phyloP scores from a whole-genome alignment of 2,888 invertebrate genomes.

The Xylocampa areola region DNA sequence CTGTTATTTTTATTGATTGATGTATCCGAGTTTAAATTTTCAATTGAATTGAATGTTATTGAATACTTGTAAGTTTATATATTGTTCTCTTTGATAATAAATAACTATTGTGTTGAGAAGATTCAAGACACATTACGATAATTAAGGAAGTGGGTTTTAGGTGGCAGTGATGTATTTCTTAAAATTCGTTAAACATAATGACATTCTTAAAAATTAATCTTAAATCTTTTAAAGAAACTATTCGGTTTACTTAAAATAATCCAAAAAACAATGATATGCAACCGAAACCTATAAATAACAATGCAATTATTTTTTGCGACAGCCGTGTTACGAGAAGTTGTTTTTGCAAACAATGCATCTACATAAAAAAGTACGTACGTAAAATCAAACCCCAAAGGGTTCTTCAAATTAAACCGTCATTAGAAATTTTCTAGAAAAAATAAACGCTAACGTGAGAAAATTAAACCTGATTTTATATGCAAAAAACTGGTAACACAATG shows the following conservation, averaged over 20 bases:
- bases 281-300: conserved; percentile 82
- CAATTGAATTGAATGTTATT: conserved; percentile 18
- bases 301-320: conserved; percentile 87
- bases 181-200: no score
- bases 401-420: conserved; percentile 89
- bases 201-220: conserved; percentile 2
- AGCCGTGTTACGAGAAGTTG: conserved; percentile 87
- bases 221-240: background rate
- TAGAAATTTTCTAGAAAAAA: conserved; percentile 83
- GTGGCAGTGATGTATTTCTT: background rate
- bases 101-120: background rate
- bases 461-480: conserved; percentile 75
- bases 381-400: conserved; percentile 89
- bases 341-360: conserved; percentile 83
- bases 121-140: background rate
- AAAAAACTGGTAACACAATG: conserved; percentile 72
- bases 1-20: conserved; percentile 45
- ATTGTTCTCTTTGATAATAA: background rate
- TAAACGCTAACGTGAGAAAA: conserved; percentile 87
- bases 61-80: background rate
- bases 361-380: conserved; percentile 73
- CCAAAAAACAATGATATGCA: conserved; percentile 66
- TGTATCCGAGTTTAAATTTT: conserved; percentile 28
- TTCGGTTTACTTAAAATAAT: background rate
- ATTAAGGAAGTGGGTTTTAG: background rate